Evolutionary conservation across 2,113 vertebrate genomes (phyloP).

Genomic region (Egretta garzetta): DNA sequence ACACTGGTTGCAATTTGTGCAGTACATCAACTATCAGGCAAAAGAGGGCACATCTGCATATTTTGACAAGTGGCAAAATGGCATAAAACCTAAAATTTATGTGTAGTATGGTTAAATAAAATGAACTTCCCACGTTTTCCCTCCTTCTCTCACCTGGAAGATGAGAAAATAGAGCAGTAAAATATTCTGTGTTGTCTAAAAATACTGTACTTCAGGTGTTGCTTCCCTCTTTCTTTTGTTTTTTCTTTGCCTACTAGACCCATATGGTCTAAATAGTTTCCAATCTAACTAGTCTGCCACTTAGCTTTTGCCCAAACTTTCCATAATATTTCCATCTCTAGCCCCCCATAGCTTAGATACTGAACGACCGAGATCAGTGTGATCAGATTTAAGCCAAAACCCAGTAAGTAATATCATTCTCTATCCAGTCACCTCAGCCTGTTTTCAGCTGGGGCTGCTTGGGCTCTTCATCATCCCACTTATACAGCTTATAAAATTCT

Average conservation of each 20-base stretch:
- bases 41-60: background rate
- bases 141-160: background rate
- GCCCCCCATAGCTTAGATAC: background rate
- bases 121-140: background rate
- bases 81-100: background rate
- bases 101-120: background rate
- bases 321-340: background rate
- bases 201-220: background rate
- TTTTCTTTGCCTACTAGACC: background rate
- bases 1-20: background rate
- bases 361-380: background rate
- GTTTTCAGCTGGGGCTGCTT: background rate
- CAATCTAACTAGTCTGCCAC: background rate
- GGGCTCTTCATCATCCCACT: background rate
- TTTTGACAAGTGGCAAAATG: background rate
- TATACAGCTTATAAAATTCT: background rate
- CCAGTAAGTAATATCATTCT: background rate
- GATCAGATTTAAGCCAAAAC: background rate
- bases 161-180: background rate
- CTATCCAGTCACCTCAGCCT: background rate
- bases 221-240: background rate
- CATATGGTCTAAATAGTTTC: background rate
- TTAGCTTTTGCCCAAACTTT: background rate
- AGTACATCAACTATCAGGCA: background rate
- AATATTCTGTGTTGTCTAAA: background rate